phyloP scores from a whole-genome alignment of 2,113 vertebrate genomes.

The Lagopus leucura region DNA sequence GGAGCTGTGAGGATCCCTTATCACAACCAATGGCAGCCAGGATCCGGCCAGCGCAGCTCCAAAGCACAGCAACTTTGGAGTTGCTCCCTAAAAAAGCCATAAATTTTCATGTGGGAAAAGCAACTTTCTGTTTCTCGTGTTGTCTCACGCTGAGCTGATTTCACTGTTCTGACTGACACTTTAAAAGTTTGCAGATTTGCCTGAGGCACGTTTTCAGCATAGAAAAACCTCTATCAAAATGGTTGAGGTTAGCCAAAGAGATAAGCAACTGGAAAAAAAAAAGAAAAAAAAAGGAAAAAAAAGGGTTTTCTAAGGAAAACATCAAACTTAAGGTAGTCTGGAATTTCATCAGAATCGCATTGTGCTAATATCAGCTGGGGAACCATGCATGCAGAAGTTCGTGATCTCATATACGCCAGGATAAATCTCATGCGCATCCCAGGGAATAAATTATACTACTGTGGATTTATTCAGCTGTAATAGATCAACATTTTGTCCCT shows the following conservation, averaged over 20 bases:
- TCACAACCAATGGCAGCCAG: neutral
- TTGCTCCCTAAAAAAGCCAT: neutral
- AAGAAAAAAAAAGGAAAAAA: neutral
- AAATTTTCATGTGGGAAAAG: neutral
- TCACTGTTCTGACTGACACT: constrained; percentile 60
- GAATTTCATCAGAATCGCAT: neutral
- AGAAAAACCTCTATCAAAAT: constrained; percentile 28
- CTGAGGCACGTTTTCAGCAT: constrained; percentile 32
- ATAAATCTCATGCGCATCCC: neutral
- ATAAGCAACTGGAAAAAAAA: neutral
- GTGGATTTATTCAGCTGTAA: constrained; percentile 50
- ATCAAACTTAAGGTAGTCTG: neutral
- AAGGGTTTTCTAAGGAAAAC: neutral
- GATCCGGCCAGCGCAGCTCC: neutral
- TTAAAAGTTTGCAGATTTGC: constrained; percentile 55
- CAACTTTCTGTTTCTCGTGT: neutral
- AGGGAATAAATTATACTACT: constrained; percentile 9
- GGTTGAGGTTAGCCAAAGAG: constrained; percentile 21
- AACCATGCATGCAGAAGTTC: neutral
- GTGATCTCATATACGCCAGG: neutral
- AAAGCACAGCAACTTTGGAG: neutral
- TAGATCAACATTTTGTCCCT: constrained; percentile 31
- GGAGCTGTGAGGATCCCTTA: neutral
- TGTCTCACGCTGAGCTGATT: neutral
- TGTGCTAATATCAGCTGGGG: neutral